Conservation (phyloP, 2,888 invertebrate species). For the Ecliptopera silaceata region DNA sequence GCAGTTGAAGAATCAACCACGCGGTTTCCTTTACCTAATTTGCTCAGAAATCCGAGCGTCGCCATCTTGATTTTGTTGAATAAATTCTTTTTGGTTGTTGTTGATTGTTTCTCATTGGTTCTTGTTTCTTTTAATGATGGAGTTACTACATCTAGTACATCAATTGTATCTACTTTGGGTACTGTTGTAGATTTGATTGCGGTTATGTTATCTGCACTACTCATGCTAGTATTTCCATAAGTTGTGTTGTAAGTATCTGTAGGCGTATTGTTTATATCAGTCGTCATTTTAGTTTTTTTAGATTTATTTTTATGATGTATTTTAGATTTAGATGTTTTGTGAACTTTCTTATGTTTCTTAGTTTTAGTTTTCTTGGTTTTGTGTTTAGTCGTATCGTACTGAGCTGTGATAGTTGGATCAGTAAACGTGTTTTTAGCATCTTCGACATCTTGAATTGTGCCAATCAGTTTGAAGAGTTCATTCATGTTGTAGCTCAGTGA, state of each 20-base stretch:
- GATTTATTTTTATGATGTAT: constrained; percentile 2
- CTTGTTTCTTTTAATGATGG: not conserved
- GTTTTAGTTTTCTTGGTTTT: constrained; percentile 1
- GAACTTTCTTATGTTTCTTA: constrained; percentile 12
- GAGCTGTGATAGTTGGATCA: constrained; percentile 17
- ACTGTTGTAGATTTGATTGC: not conserved
- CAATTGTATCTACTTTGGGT: not conserved
- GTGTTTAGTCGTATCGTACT: constrained; percentile 1
- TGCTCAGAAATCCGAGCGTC: constrained; percentile 1
- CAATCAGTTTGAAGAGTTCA: constrained; percentile 45
- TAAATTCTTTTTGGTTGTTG: constrained; percentile 3
- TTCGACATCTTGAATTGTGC: constrained; percentile 34
- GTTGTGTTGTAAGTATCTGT: not conserved
- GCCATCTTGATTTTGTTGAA: constrained; percentile 11
- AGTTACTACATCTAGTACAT: not conserved
- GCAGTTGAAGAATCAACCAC: not conserved
- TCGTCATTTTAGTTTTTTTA: not conserved
- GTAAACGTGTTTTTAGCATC: constrained; percentile 17
- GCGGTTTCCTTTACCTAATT: not conserved
- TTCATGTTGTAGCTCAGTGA: constrained; percentile 41
- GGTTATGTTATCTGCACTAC: not conserved
- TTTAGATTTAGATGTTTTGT: constrained; percentile 9
- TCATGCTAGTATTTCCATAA: not conserved
- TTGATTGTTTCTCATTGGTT: not conserved
- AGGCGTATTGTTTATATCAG: not conserved